Evolutionary conservation across 1,140 invertebrate genomes (phyloP).

Genomic region (Lasioglossum baleicum): DNA sequence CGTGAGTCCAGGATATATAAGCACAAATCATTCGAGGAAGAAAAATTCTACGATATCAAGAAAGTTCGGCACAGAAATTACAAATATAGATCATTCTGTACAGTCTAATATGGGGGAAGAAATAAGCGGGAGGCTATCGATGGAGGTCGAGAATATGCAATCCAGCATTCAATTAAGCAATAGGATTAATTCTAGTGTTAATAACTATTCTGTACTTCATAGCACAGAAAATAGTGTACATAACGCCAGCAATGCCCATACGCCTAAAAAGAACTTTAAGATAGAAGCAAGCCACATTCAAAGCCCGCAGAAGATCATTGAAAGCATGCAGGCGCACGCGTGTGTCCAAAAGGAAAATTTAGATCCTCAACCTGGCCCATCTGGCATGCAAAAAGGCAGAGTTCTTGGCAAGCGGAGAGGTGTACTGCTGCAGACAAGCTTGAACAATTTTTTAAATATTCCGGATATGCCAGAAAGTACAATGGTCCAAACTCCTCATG

Average conservation of each 20-base stretch:
- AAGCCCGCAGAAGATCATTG: neutral
- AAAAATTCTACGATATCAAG: conserved; percentile 45
- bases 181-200: neutral
- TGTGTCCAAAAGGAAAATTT: conserved; percentile 27
- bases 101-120: neutral
- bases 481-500: conserved; percentile 61
- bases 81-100: conserved; percentile 53
- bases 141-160: neutral
- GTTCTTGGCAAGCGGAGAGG: conserved; percentile 15
- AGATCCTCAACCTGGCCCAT: conserved; percentile 55
- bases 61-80: conserved; percentile 69
- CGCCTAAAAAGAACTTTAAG: conserved; percentile 39
- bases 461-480: conserved; percentile 63
- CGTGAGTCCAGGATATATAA: neutral
- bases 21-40: neutral
- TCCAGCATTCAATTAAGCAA: neutral
- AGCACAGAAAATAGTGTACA: conserved; percentile 48
- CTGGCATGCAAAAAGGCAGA: conserved; percentile 34
- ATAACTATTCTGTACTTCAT: conserved; percentile 4
- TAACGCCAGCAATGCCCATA: conserved; percentile 34
- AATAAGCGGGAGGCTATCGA: neutral
- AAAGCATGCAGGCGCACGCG: neutral
- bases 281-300: neutral
- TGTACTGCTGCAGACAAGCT: conserved; percentile 64
- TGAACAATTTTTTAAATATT: conserved; percentile 68